These are phyloP conservation scores for Anoplolepis gracilipes DNA, from an alignment of 1,140 invertebrate species.

Conservation along the genomic window DNA sequence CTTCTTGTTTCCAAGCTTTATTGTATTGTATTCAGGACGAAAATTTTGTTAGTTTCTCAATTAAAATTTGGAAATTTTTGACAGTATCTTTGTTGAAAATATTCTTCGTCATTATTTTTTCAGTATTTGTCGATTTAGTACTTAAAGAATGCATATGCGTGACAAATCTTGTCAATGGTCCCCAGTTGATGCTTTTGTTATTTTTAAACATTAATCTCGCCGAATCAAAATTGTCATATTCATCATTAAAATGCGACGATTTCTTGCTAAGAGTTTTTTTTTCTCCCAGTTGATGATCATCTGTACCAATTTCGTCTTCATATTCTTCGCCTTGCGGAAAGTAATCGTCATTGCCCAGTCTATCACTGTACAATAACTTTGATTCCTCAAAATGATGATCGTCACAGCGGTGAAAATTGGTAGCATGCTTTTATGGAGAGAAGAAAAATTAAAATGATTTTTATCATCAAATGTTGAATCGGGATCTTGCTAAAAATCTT, in stretches of 20 bases:
- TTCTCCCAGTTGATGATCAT: slow-evolving; percentile 42
- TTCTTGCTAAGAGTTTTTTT: background rate
- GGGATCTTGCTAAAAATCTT: background rate
- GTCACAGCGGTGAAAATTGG: background rate
- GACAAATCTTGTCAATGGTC: slow-evolving; percentile 7
- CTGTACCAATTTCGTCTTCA: slow-evolving; percentile 75
- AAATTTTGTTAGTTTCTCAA: slow-evolving; percentile 65
- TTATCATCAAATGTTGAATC: background rate
- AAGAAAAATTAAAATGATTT: background rate
- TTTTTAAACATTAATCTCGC: slow-evolving; percentile 25
- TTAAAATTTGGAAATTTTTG: slow-evolving; percentile 63
- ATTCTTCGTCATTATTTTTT: slow-evolving; percentile 9
- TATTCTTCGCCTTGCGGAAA: slow-evolving; percentile 80
- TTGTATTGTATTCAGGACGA: background rate
- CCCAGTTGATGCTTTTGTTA: background rate
- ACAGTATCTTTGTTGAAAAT: slow-evolving; percentile 40
- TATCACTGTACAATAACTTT: slow-evolving; percentile 31
- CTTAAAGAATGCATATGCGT: background rate
- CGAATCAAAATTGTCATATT: slow-evolving; percentile 45
- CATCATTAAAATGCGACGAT: slow-evolving; percentile 10
- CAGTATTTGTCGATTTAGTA: background rate
- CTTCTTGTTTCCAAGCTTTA: background rate
- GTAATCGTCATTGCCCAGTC: slow-evolving; percentile 77
- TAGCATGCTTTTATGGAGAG: background rate
- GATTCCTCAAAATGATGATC: background rate